Conservation (phyloP, 2,797 vertebrate species). For the Schizopygopsis pylzovi region DNA sequence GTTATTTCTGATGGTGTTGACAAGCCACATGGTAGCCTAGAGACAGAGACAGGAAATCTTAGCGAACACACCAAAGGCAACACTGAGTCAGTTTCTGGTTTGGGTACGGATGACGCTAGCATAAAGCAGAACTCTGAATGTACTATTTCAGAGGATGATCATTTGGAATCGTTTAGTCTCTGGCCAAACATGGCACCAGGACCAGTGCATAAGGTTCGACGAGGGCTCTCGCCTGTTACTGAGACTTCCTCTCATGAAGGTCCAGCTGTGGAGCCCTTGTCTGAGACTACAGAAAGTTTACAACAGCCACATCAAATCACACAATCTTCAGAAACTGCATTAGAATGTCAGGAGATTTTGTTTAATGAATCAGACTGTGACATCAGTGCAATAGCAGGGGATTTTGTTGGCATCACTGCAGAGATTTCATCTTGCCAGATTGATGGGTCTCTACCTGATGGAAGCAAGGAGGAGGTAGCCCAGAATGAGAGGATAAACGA, state of each 20-base stretch:
- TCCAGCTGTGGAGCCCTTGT: constrained; percentile 8
- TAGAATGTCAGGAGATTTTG: constrained; percentile 18
- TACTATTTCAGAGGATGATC: background rate
- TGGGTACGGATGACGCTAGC: background rate
- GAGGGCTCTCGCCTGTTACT: constrained; percentile 11
- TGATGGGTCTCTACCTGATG: background rate
- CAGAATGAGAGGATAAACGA: background rate
- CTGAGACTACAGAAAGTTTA: background rate
- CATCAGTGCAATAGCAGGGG: background rate
- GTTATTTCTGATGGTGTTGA: constrained; percentile 20
- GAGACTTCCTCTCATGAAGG: background rate
- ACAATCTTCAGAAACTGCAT: constrained; percentile 23
- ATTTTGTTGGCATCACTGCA: background rate
- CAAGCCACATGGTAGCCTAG: background rate
- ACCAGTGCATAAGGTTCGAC: constrained; percentile 29
- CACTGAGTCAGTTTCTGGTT: constrained; percentile 29
- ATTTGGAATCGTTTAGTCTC: constrained; percentile 8
- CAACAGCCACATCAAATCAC: background rate
- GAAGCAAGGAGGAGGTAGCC: background rate
- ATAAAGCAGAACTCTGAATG: constrained; percentile 14
- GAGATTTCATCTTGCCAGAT: background rate
- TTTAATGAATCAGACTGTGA: background rate
- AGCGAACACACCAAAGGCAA: constrained; percentile 12
- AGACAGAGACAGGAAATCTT: constrained; percentile 45
- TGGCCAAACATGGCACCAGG: constrained; percentile 50